These are phyloP conservation scores for Plagodis dolabraria DNA, from an alignment of 2,888 invertebrate species.

Conservation along the genomic window DNA sequence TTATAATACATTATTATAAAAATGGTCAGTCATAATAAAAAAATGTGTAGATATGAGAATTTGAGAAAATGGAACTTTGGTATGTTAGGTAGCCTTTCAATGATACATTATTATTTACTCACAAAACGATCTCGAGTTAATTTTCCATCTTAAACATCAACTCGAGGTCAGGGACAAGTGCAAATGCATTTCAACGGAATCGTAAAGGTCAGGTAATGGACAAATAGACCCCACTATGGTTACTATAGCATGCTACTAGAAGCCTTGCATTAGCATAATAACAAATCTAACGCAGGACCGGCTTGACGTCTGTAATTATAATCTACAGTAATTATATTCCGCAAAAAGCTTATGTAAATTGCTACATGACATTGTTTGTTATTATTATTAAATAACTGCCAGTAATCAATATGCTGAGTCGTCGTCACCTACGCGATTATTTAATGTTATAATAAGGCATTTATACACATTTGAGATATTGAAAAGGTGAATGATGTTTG, in stretches of 20 bases:
- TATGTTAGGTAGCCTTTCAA: too few species aligned
- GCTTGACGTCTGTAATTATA: slow-evolving; percentile 53
- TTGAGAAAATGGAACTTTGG: too few species aligned
- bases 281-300: slow-evolving; percentile 48
- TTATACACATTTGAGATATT: slow-evolving; percentile 20
- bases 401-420: slow-evolving; percentile 51
- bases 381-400: slow-evolving; percentile 59
- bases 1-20: too few species aligned
- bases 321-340: slow-evolving; percentile 60
- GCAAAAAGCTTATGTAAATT: slow-evolving; percentile 70
- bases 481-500: slow-evolving; percentile 19
- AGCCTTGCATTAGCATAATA: slow-evolving; percentile 69
- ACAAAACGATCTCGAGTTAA: too few species aligned
- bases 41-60: too few species aligned
- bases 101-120: too few species aligned
- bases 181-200: too few species aligned
- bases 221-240: too few species aligned
- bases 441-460: slow-evolving; percentile 6
- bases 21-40: too few species aligned
- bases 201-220: too few species aligned
- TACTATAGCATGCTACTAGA: not conserved
- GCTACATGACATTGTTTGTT: slow-evolving; percentile 54
- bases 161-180: too few species aligned
- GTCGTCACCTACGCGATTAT: slow-evolving; percentile 17
- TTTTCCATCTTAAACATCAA: too few species aligned